Percentiles rank a stretch among this genome's conserved stretches.
Conservation (phyloP, 2,113 vertebrate genomes). For the Chlamydotis undulata region DNA sequence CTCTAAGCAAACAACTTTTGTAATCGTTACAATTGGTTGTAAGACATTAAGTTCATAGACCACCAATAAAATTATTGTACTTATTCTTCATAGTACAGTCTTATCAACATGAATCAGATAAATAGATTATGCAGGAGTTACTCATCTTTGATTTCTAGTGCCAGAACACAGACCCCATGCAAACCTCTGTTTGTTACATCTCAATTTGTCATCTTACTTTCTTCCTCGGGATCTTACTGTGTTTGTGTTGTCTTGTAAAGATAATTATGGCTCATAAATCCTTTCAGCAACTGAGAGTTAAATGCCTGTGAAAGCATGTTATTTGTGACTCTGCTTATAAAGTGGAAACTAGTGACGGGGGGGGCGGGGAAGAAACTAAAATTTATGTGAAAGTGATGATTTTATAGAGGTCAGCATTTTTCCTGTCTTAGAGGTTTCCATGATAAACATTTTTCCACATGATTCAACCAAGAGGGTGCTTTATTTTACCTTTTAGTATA, state of each 20-base stretch:
- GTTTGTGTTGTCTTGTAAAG: slow-evolving; percentile 17
- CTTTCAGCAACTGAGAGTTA: slow-evolving; percentile 32
- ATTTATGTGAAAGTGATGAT: neutral
- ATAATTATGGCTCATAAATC: slow-evolving; percentile 42
- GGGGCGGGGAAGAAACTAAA: neutral
- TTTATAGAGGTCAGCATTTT: neutral
- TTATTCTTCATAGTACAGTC: neutral
- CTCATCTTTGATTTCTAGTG: neutral
- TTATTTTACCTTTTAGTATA: neutral
- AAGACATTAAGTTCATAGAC: neutral
- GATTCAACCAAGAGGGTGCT: neutral
- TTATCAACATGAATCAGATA: neutral
- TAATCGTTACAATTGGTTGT: neutral
- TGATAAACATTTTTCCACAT: neutral
- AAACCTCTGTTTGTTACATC: neutral
- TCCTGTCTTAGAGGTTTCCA: neutral
- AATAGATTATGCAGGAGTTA: neutral
- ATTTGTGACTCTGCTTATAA: neutral
- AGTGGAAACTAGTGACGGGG: neutral
- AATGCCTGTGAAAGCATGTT: neutral
- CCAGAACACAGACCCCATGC: neutral
- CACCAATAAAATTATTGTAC: neutral
- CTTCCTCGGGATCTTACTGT: neutral
- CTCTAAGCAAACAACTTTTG: rapidly evolving
- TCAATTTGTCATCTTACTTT: slow-evolving; percentile 16